phyloP scores from a whole-genome alignment of 2,888 invertebrate species.

The Slavum lentiscoides region DNA sequence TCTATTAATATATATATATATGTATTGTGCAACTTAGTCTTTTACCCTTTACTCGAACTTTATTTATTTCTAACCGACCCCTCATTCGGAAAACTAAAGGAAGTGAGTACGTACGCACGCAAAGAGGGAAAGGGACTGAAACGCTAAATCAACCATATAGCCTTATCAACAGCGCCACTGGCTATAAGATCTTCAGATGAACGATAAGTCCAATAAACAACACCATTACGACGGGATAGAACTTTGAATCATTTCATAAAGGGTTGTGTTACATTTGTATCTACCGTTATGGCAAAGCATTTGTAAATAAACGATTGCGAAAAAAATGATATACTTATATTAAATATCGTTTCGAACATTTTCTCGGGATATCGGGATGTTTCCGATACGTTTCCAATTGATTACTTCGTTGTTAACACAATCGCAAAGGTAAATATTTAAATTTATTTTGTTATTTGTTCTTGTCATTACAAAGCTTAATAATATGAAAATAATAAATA shows the following conservation, averaged over 20 bases:
- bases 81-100: slow-evolving; percentile 28
- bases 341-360: not conserved
- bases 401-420: no score
- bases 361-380: no score
- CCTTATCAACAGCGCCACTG: slow-evolving; percentile 24
- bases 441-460: no score
- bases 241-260: slow-evolving; percentile 24
- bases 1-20: not conserved
- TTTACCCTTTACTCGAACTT: slow-evolving; percentile 43
- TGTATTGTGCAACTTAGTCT: slow-evolving; percentile 6
- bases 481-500: no score
- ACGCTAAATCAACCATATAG: slow-evolving; percentile 37
- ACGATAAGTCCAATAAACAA: slow-evolving; percentile 41
- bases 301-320: not conserved
- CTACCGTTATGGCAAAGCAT: not conserved
- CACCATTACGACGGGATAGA: slow-evolving; percentile 17
- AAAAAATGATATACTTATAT: not conserved
- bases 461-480: no score
- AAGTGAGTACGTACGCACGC: not conserved
- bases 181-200: slow-evolving; percentile 23
- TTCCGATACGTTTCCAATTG: no score
- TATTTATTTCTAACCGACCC: slow-evolving; percentile 37
- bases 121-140: slow-evolving; percentile 30
- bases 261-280: slow-evolving; percentile 16
- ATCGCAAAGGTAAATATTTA: no score